phyloP scores from a whole-genome alignment of 1,140 invertebrate genomes.

The Saxidomus purpurata region DNA sequence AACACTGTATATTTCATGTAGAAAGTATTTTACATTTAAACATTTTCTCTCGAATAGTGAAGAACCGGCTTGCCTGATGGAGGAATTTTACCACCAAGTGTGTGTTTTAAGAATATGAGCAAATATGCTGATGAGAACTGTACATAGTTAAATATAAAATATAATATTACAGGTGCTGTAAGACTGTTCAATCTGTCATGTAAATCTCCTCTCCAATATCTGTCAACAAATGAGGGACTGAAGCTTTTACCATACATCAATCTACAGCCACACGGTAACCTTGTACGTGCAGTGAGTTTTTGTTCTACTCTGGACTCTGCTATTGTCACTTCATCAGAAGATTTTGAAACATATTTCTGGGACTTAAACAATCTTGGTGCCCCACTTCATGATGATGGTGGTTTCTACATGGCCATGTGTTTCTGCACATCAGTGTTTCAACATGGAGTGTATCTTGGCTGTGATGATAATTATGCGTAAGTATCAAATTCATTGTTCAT shows the following conservation, averaged over 20 bases:
- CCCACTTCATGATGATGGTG: neutral
- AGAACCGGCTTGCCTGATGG: no score
- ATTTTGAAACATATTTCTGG: conserved; percentile 31
- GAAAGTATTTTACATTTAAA: no score
- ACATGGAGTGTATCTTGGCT: neutral
- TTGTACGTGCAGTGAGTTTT: neutral
- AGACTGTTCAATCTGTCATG: neutral
- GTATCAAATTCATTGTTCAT: neutral
- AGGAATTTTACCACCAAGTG: no score
- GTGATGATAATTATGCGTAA: conserved; percentile 42
- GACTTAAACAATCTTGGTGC: conserved; percentile 13
- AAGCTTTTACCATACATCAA: neutral
- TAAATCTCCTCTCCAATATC: neutral
- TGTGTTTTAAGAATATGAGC: no score
- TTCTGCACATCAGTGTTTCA: neutral
- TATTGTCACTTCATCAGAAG: conserved; percentile 3
- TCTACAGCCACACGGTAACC: conserved; percentile 14
- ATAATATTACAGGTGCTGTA: conserved; percentile 25
- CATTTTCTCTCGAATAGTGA: no score
- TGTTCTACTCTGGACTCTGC: neutral
- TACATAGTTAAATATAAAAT: no score
- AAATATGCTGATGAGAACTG: no score
- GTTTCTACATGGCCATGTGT: neutral
- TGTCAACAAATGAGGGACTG: neutral
- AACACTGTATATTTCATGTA: no score